Evolutionary conservation across 2,888 invertebrate genomes (phyloP), one percentile per base, ranked within the genome.

Genomic region (Keiferia lycopersicella): DNA sequence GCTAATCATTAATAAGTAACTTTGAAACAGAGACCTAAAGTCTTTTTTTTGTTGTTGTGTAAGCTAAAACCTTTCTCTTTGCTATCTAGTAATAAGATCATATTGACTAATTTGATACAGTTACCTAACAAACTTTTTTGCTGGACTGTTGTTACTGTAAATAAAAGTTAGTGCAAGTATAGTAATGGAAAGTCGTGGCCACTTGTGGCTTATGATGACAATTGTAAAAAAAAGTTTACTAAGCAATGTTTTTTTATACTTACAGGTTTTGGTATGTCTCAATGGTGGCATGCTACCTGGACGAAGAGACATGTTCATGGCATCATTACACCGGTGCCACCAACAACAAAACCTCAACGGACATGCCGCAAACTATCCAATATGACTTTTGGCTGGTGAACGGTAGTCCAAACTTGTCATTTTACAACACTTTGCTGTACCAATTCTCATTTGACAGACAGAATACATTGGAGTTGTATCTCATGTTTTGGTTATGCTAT

Each of bases 311-410:
- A 1, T 98, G 98, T 78, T 93, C 95, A 67, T 98, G 98, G 98
- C 95, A 95, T 73, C 94, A 97, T 74, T 95, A 95, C 68, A 79
- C 74, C 12, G 90, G 90, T 39, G 84, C 82, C 10, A 73, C 76
- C 62, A 81, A 86, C 68, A 88, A 88, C 70, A 86, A 82, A 68
- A 83, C 83, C 1, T 68, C 86, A 38, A 85, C 83, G 39, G 70
- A 79, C 10, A 73, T 69, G 20, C 92, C 93, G 41, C 90, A 91
- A 69, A 82, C 71, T 48, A 73, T 91, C 58, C 86, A 93, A 62
- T 99, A 98, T 84, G 97, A 99, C 83, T 95, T 99, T 71, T 98
- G 98, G 96, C 93, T 99, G 59, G 98, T 99, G 8, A 99, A 99
- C 87, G 98, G 99, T 30, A 97, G 97, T 87, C 99, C 99, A 0